These are phyloP conservation scores for Hyposoter dolosus DNA, from an alignment of 2,888 invertebrate species.

Conservation along the genomic window DNA sequence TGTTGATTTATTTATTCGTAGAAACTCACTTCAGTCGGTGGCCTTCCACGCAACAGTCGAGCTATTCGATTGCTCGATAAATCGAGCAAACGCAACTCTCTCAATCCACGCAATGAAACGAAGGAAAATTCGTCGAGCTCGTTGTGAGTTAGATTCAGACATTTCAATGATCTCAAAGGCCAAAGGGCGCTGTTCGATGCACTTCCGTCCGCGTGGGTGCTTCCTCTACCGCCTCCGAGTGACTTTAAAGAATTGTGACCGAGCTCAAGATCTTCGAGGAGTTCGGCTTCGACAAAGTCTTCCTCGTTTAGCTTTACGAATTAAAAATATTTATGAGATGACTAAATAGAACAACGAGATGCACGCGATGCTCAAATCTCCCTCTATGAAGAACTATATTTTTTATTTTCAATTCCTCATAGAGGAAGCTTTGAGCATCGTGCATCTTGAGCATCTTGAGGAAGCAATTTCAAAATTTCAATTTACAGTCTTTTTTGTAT, in stretches of 20 bases:
- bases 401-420: too few species aligned
- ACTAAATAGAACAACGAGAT: neutral
- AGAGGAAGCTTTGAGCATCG: too few species aligned
- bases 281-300: conserved; percentile 91
- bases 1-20: too few species aligned
- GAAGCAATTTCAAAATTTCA: too few species aligned
- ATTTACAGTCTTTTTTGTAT: too few species aligned
- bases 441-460: too few species aligned
- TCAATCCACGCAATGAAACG: conserved; percentile 91
- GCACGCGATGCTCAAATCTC: too few species aligned
- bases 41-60: conserved; percentile 82
- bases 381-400: too few species aligned
- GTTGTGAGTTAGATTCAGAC: conserved; percentile 92
- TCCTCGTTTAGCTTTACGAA: conserved; percentile 88
- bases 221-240: conserved; percentile 82
- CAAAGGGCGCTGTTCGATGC: conserved; percentile 89
- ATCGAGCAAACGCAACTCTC: conserved; percentile 90
- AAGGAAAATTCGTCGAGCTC: conserved; percentile 91
- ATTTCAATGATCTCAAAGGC: conserved; percentile 89
- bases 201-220: conserved; percentile 75
- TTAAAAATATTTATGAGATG: neutral
- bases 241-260: conserved; percentile 90
- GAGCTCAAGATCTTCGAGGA: conserved; percentile 89
- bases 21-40: conserved; percentile 80
- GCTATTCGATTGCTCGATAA: conserved; percentile 91